phyloP scores from a whole-genome alignment of 2,888 invertebrate genomes.

The Dasypogon diadema region DNA sequence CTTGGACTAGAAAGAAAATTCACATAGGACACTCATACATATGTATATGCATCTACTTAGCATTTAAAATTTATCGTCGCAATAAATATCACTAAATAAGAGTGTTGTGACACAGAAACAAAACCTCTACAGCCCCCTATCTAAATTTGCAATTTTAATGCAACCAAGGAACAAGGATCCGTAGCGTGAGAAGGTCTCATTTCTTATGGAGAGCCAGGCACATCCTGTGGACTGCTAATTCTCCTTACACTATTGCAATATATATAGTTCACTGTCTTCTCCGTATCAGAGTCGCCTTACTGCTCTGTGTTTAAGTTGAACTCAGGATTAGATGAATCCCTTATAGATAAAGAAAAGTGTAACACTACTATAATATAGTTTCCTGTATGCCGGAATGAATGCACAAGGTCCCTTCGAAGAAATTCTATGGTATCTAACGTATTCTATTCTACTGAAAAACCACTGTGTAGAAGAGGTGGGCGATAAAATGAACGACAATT shows the following conservation, averaged over 20 bases:
- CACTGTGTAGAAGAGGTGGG: background rate
- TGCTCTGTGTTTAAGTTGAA: background rate
- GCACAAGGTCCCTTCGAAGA: background rate
- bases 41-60: background rate
- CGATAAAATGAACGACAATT: conserved; percentile 47
- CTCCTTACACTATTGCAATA: conserved; percentile 28
- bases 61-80: conserved; percentile 32
- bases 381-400: background rate
- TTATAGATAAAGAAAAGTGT: conserved; percentile 33
- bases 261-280: conserved; percentile 28
- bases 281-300: background rate
- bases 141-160: conserved; percentile 45
- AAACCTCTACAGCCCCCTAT: conserved; percentile 4
- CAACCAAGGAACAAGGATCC: conserved; percentile 9
- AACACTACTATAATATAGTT: conserved; percentile 31
- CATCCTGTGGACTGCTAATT: conserved; percentile 44
- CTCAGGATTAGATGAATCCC: conserved; percentile 7
- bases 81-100: conserved; percentile 46
- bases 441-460: background rate
- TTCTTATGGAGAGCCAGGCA: conserved; percentile 33
- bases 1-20: too few relatives aligned
- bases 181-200: conserved; percentile 39
- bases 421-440: background rate
- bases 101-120: conserved; percentile 31
- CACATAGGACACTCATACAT: background rate